phyloP scores from a whole-genome alignment of 2,888 invertebrate genomes.

The Drosophila lutescens region DNA sequence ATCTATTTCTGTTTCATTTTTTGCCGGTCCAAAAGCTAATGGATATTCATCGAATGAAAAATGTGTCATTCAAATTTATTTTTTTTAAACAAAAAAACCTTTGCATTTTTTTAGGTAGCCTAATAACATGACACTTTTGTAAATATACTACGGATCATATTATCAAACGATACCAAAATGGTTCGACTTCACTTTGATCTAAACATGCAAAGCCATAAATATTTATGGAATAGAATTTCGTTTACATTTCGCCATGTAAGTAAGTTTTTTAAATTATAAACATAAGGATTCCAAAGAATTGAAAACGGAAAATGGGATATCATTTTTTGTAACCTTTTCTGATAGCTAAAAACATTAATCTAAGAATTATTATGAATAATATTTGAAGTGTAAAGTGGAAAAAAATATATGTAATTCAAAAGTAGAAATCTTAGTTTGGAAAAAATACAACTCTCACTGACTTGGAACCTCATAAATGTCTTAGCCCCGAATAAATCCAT shows the following conservation, averaged over 20 bases:
- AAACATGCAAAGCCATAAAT: neutral
- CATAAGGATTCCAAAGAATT: neutral
- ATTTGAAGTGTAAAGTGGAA: no score
- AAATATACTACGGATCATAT: neutral
- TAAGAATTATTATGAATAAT: no score
- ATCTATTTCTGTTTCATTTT: neutral
- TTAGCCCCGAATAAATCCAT: slow-evolving; percentile 17
- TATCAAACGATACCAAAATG: neutral
- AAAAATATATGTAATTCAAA: no score
- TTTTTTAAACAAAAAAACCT: no score
- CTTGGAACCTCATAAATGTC: slow-evolving; percentile 16
- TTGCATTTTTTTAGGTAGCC: no score
- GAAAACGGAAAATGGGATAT: neutral
- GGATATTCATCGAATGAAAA: no score
- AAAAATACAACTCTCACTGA: neutral
- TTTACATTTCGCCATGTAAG: neutral
- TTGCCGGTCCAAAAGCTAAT: neutral
- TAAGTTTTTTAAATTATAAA: neutral
- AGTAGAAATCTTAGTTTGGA: no score
- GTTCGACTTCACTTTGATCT: neutral
- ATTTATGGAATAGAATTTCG: neutral
- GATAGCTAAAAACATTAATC: no score
- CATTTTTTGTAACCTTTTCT: no score
- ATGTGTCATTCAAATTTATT: no score
- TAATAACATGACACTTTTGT: no score